Percentiles rank a stretch among this genome's conserved stretches.
Conservation (phyloP, 1,140 invertebrate species). For the Drosophila willistoni region DNA sequence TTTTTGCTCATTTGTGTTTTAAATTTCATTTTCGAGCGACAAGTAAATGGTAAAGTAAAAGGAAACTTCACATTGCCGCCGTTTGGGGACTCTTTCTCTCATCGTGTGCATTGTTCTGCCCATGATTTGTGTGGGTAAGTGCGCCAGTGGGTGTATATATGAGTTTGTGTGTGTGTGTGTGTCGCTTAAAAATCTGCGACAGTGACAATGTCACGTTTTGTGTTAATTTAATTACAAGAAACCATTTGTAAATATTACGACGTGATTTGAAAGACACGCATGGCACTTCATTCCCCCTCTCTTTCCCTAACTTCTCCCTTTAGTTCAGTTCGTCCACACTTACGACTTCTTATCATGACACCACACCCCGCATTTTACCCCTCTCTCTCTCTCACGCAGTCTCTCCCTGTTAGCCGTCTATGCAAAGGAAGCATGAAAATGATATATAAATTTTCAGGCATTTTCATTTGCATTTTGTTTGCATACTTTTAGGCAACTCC, state of each 20-base stretch:
- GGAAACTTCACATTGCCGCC: constrained; percentile 41
- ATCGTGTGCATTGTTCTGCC: constrained; percentile 57
- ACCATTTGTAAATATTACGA: constrained; percentile 81
- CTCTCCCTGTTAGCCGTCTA: constrained; percentile 5
- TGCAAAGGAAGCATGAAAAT: constrained; percentile 49
- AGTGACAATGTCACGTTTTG: constrained; percentile 82
- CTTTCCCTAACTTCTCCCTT: too few relatives aligned
- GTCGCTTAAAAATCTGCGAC: constrained; percentile 78
- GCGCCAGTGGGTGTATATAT: constrained; percentile 20
- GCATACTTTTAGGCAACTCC: constrained; percentile 36
- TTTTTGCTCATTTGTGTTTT: constrained; percentile 80
- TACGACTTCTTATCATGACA: too few relatives aligned
- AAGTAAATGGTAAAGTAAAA: constrained; percentile 48
- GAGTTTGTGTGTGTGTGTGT: constrained; percentile 39
- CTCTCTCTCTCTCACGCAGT: too few relatives aligned
- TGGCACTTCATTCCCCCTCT: constrained; percentile 6
- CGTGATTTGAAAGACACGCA: constrained; percentile 75
- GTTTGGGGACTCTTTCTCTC: constrained; percentile 55
- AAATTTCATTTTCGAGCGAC: constrained; percentile 66
- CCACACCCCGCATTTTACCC: neutral
- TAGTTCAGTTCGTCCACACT: neutral
- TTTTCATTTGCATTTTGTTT: constrained; percentile 76
- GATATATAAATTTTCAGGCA: constrained; percentile 67
- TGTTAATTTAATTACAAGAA: constrained; percentile 82
- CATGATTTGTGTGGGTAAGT: constrained; percentile 53